Evolutionary conservation across 2,113 vertebrate species (phyloP).

Genomic region (Lasiurus borealis): DNA sequence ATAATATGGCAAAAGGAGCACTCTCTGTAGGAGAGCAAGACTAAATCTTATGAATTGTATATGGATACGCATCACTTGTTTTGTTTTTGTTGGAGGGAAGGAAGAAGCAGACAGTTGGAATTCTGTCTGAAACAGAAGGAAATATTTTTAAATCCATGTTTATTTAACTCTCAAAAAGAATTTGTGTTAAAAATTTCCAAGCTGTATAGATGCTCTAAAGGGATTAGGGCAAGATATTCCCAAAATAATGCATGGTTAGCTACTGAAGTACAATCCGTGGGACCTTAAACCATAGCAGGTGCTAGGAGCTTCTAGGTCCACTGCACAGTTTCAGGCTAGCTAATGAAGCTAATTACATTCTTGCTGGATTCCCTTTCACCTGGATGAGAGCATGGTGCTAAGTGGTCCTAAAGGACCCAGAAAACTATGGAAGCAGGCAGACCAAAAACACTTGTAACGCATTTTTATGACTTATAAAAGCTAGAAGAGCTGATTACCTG

Average conservation of each 20-base stretch:
- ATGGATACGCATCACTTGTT: not conserved
- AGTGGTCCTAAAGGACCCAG: not conserved
- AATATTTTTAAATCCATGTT: conserved; percentile 68
- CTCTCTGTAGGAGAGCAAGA: not conserved
- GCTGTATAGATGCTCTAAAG: conserved; percentile 58
- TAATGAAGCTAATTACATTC: conserved; percentile 46
- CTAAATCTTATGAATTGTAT: not conserved
- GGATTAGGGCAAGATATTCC: conserved; percentile 50
- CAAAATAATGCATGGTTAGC: conserved; percentile 45
- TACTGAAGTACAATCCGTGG: not conserved
- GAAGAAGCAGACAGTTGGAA: conserved; percentile 63
- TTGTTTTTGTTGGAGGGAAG: conserved; percentile 41
- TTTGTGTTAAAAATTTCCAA: conserved; percentile 68
- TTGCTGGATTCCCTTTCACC: conserved; percentile 42
- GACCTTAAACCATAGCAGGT: not conserved
- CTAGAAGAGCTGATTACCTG: not conserved
- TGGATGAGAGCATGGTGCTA: not conserved
- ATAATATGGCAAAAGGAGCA: not conserved
- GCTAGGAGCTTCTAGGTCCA: not conserved
- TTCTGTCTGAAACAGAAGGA: conserved; percentile 57
- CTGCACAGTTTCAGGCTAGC: conserved; percentile 22
- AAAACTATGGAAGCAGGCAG: not conserved
- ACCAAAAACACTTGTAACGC: not conserved
- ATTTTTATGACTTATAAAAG: conserved; percentile 16
- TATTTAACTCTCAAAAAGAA: conserved; percentile 70